Percentiles rank a stretch among this genome's conserved stretches.
Evolutionary conservation across 2,888 invertebrate genomes (phyloP).

Genomic region (Leptarthrus brevirostris): DNA sequence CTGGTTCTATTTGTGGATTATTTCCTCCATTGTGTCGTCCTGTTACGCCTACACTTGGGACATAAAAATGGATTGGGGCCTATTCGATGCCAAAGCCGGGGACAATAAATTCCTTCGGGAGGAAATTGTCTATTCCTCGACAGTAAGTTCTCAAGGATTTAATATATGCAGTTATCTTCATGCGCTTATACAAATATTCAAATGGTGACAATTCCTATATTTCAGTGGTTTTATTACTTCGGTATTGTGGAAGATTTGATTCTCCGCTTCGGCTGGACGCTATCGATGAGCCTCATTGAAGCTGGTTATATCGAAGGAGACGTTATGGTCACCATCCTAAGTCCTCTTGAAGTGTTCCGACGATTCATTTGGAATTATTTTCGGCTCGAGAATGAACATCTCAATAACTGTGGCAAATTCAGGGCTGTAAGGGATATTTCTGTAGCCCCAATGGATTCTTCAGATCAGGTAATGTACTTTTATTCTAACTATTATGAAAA

Average conservation of each 20-base stretch:
- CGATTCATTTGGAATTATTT: slow-evolving; percentile 91
- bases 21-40: slow-evolving; percentile 76
- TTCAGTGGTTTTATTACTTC: slow-evolving; percentile 82
- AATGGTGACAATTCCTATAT: slow-evolving; percentile 50
- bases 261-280: slow-evolving; percentile 81
- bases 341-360: slow-evolving; percentile 77
- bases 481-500: not conserved
- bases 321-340: slow-evolving; percentile 74
- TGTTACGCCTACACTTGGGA: slow-evolving; percentile 88
- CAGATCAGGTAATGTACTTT: slow-evolving; percentile 71
- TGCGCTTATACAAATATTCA: not conserved
- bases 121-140: slow-evolving; percentile 83
- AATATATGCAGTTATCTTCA: not conserved
- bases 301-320: slow-evolving; percentile 74
- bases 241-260: slow-evolving; percentile 85
- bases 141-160: slow-evolving; percentile 67
- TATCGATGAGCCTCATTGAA: slow-evolving; percentile 77
- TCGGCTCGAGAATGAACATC: slow-evolving; percentile 88
- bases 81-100: slow-evolving; percentile 80
- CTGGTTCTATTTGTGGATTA: slow-evolving; percentile 78
- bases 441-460: slow-evolving; percentile 80
- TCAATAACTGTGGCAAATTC: slow-evolving; percentile 91
- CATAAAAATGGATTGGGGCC: slow-evolving; percentile 90
- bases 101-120: slow-evolving; percentile 81
- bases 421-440: slow-evolving; percentile 88